Base-by-base conservation (phyloP, 2,113 vertebrate species). In the Abramis brama region DNA sequence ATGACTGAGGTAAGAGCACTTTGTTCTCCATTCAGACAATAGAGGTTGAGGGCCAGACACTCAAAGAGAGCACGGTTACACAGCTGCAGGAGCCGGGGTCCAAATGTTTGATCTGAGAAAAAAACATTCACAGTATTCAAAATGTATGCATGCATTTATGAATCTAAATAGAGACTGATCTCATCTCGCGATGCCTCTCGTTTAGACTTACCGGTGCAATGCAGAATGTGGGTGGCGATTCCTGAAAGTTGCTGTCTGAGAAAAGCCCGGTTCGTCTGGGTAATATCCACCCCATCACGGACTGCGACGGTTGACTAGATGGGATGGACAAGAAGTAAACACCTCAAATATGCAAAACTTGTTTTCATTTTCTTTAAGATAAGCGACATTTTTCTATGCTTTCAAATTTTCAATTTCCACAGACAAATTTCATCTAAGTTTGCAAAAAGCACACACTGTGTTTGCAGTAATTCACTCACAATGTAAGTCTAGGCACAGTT, bases 1-100 rank as follows among this genome's bases (percentile, higher is more conserved):
- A 98, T 97, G 91, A 98, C 96, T 0, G 95, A 91, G 0, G 97
- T 97, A 0, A 98, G 94, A 13, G 96, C 96, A 21, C 90, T 91
- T 89, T 96, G 96, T 90, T 97, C 97, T 87, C 97, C 97, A 50
- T 95, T 94, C 64, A 98, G 90, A 74, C 97, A 97, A 91, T 96
- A 95, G 82, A 97, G 94, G 91, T 98, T 98, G 66, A 98, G 94
- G 11, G 96, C 96, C 57, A 98, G 92, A 90, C 96, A 98, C 88
- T 98, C 96, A 79, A 98, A 97, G 36, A 98, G 91, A 0, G 96
- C 96, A 89, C 96, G 96, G 91, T 97, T 98, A 87, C 97, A 98
- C 93, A 98, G 91, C 92, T 96, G 96, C 83, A 98, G 89, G 89
- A 98, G 90, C 15, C 93, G 94, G 3, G 95, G 95, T 21, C 97